Conservation (phyloP, 2,797 vertebrate species). For the Falco novaeseelandiae region DNA sequence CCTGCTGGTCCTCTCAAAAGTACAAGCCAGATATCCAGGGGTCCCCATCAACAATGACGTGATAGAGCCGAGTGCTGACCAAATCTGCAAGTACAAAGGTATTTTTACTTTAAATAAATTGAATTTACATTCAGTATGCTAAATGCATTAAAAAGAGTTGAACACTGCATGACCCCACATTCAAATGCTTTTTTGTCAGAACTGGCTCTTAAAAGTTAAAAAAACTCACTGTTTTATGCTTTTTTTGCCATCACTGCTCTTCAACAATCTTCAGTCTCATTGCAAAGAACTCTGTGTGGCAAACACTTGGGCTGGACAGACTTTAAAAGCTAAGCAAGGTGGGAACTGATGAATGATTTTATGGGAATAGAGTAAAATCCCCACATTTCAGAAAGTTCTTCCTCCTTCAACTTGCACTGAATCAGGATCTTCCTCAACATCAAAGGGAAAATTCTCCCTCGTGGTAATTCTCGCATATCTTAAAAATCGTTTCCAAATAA, state of each 20-base stretch:
- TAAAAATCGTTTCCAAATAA: background rate
- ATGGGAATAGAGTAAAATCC: background rate
- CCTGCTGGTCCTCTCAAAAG: conserved; percentile 86
- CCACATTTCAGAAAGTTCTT: background rate
- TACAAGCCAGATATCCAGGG: conserved; percentile 82
- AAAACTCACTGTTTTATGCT: background rate
- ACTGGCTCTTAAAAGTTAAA: background rate
- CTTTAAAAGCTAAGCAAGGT: background rate
- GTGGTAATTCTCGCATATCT: background rate
- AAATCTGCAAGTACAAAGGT: conserved; percentile 92
- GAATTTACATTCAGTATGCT: background rate
- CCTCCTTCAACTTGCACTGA: background rate
- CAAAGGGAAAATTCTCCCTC: conserved; percentile 14
- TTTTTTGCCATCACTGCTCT: background rate
- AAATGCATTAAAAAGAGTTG: background rate
- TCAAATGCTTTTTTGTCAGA: background rate
- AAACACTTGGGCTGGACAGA: background rate
- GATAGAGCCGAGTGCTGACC: conserved; percentile 88
- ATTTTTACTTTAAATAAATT: background rate
- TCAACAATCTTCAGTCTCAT: background rate
- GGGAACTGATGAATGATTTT: background rate
- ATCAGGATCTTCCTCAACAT: background rate
- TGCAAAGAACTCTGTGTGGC: background rate
- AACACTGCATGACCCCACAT: background rate
- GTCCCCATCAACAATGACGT: conserved; percentile 85